Conservation (phyloP, 2,888 invertebrate species). For the Eupithecia exiguata region DNA sequence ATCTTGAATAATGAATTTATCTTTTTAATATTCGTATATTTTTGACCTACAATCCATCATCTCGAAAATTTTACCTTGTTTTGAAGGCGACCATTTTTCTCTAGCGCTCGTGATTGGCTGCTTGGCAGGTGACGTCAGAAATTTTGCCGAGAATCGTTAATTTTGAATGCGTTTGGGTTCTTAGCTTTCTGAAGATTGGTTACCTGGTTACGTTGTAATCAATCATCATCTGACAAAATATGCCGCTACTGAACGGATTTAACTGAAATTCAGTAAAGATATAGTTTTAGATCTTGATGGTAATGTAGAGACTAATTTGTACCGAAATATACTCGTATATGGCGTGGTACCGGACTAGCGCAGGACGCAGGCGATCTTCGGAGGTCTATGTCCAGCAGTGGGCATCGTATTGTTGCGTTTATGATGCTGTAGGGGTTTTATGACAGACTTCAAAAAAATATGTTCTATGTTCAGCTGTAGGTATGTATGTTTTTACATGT, state of each 20-base stretch:
- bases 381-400: not conserved
- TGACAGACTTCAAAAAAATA: no score
- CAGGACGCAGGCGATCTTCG: not conserved
- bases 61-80: slow-evolving; percentile 55
- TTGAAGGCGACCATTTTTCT: slow-evolving; percentile 64
- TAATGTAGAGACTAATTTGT: not conserved
- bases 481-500: no score
- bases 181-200: slow-evolving; percentile 27
- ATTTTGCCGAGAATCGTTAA: slow-evolving; percentile 54
- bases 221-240: not conserved
- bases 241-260: not conserved
- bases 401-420: not conserved
- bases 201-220: slow-evolving; percentile 1
- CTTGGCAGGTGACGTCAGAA: slow-evolving; percentile 60
- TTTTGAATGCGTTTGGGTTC: slow-evolving; percentile 46
- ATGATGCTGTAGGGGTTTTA: not conserved
- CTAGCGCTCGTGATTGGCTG: slow-evolving; percentile 59
- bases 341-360: not conserved
- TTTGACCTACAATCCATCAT: slow-evolving; percentile 61
- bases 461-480: no score
- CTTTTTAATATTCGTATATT: slow-evolving; percentile 51
- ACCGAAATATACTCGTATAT: not conserved
- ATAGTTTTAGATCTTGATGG: not conserved
- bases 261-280: not conserved
- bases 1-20: slow-evolving; percentile 35